Evolutionary conservation across 1,140 invertebrate genomes (phyloP).

Genomic region (Portunus trituberculatus): DNA sequence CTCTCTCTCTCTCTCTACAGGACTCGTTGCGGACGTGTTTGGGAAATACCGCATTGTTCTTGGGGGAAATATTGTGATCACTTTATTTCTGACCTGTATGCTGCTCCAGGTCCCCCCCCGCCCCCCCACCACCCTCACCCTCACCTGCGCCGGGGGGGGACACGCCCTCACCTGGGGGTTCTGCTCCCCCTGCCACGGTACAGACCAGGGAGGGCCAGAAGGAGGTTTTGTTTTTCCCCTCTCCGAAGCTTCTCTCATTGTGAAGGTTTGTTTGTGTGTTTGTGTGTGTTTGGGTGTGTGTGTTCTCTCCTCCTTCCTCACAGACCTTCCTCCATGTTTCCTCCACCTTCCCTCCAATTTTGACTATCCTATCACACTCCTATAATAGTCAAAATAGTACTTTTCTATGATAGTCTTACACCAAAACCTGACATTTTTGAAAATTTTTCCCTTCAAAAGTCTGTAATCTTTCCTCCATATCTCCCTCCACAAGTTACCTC

Average conservation of each 20-base stretch:
- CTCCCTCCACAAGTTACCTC: too few species aligned
- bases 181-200: conserved; percentile 44
- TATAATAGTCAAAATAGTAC: too few species aligned
- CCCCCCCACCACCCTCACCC: not conserved
- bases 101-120: conserved; percentile 37
- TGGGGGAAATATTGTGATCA: conserved; percentile 34
- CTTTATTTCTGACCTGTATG: not conserved
- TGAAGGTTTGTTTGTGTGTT: not conserved
- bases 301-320: too few species aligned
- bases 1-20: not conserved
- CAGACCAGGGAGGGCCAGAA: not conserved
- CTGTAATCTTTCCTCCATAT: too few species aligned
- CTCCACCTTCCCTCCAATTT: too few species aligned
- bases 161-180: conserved; percentile 31
- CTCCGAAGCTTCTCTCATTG: not conserved
- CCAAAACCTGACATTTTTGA: too few species aligned
- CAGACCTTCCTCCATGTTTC: too few species aligned
- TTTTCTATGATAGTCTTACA: too few species aligned
- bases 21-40: conserved; percentile 46
- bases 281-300: too few species aligned
- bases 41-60: conserved; percentile 40
- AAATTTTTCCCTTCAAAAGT: too few species aligned
- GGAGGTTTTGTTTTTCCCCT: not conserved
- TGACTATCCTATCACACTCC: too few species aligned
- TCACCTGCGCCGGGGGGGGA: not conserved